Percentiles rank a stretch among this genome's conserved stretches.
These are phyloP conservation scores for Spicauda simplicius DNA, from an alignment of 2,888 invertebrate species.

Conservation along the genomic window DNA sequence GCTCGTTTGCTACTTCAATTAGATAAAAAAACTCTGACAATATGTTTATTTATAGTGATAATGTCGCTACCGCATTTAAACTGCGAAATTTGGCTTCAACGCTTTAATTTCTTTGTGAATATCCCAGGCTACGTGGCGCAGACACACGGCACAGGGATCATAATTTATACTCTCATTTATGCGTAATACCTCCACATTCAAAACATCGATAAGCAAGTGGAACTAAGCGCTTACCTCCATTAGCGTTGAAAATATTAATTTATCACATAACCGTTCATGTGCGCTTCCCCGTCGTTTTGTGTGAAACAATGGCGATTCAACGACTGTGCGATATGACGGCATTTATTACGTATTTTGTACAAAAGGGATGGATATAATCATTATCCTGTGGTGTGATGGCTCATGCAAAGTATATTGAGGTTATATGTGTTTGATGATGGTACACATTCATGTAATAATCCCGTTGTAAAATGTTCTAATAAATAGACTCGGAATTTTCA, in stretches of 20 bases:
- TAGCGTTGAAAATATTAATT: conserved; percentile 51
- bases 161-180: background rate
- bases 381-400: conserved; percentile 31
- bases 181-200: conserved; percentile 6
- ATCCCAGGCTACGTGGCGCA: too few species aligned
- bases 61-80: too few species aligned
- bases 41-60: too few species aligned
- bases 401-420: conserved; percentile 1
- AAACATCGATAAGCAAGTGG: conserved; percentile 3
- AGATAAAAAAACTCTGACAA: too few species aligned
- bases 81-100: too few species aligned
- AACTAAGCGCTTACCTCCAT: conserved; percentile 35
- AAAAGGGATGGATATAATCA: conserved; percentile 39
- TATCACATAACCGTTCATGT: conserved; percentile 55
- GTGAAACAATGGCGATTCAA: conserved; percentile 50
- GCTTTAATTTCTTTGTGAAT: too few species aligned
- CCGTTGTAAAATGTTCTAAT: too few species aligned
- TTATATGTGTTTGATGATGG: background rate
- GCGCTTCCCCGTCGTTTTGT: conserved; percentile 46
- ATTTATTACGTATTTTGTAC: conserved; percentile 24
- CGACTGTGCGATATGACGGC: conserved; percentile 20
- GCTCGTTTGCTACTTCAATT: too few species aligned
- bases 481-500: too few species aligned
- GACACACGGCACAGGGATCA: too few species aligned
- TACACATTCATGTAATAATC: background rate